A percentile compares a stretch with the other conserved stretches of the same genome.
Evolutionary conservation across 2,888 invertebrate species (phyloP).

Genomic region (Ichneumoninae sp.): DNA sequence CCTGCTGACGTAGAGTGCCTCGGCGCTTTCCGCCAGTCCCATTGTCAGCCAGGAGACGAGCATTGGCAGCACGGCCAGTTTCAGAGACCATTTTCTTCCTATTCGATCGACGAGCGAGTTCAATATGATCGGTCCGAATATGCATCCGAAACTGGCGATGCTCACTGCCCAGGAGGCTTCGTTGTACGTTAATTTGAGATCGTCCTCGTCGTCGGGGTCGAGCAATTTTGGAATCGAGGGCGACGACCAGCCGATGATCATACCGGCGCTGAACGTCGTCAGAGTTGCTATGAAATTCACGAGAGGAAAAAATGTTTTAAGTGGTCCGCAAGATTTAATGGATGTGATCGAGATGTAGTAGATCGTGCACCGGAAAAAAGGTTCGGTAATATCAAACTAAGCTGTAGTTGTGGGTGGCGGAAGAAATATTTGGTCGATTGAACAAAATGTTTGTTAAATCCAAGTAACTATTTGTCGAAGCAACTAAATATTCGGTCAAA

Average conservation of each 20-base stretch:
- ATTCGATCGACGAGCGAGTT: conserved; percentile 32
- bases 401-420: too few relatives aligned
- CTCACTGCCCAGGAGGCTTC: conserved; percentile 24
- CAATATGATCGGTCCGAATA: conserved; percentile 36
- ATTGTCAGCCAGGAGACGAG: conserved; percentile 27
- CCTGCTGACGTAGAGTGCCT: conserved; percentile 23
- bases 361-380: too few relatives aligned
- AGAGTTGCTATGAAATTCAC: conserved; percentile 16
- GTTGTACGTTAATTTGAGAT: not conserved
- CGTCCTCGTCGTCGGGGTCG: not conserved
- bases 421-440: too few relatives aligned
- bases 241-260: conserved; percentile 31
- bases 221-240: conserved; percentile 45
- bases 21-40: not conserved
- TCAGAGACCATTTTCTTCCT: conserved; percentile 48
- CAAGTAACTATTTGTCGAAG: too few relatives aligned
- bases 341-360: too few relatives aligned
- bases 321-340: not conserved
- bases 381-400: too few relatives aligned
- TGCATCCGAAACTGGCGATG: conserved; percentile 24
- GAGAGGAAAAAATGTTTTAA: not conserved
- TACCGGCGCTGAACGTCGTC: conserved; percentile 25
- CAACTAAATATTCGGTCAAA: too few relatives aligned
- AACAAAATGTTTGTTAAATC: too few relatives aligned
- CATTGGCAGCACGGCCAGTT: conserved; percentile 26